Base-by-base conservation (phyloP, 2,113 vertebrate species). In the Aphelocoma coerulescens region DNA sequence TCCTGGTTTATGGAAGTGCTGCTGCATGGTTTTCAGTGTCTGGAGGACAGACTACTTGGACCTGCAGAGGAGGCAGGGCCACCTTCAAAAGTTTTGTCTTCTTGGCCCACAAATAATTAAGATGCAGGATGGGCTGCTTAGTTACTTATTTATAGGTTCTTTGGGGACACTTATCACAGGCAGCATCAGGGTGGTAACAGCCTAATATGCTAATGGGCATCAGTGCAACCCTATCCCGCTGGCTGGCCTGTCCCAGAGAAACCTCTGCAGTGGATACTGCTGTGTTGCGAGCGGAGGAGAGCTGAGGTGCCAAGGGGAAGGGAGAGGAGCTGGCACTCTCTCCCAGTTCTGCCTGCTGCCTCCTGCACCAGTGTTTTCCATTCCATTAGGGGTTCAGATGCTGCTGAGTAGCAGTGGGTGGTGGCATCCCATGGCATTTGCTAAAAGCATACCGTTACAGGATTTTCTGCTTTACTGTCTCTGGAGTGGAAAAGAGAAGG, bases 71-170 rank as follows among this genome's bases (percentile, higher is more conserved):
- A 71, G 39, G 17, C n/a, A 48, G 75, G 48, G 46, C 71, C n/a
- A 49, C 39, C 22, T 93, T 48, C 55, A 77, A 28, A 80, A n/a
- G 13, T 37, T 79, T 71, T 59, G 30, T 67, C 85, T 80, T 79
- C 87, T 91, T 66, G 78, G 51, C 33, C 35, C 65, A 16, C 2
- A 1, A 63, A 54, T 84, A 85, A 77, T 63, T 88, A 91, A 83
- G 57, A 88, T 67, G 44, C 28, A 59, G 86, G 79, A 71, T 55
- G 68, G 88, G 68, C 72, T 78, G 65, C 65, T 92, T 69, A 75
- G 57, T 79, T 92, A 86, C 79, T 84, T 97, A 90, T 95, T 95
- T 93, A 86, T 74, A 83, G 85, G 32, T 63, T 92, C 76, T 78
- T 75, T 4, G 10, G 72, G 59, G 57, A 84, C 92, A 91, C 88